Conservation (phyloP, 1,140 invertebrate genomes). For the Scaptomyza pallida region DNA sequence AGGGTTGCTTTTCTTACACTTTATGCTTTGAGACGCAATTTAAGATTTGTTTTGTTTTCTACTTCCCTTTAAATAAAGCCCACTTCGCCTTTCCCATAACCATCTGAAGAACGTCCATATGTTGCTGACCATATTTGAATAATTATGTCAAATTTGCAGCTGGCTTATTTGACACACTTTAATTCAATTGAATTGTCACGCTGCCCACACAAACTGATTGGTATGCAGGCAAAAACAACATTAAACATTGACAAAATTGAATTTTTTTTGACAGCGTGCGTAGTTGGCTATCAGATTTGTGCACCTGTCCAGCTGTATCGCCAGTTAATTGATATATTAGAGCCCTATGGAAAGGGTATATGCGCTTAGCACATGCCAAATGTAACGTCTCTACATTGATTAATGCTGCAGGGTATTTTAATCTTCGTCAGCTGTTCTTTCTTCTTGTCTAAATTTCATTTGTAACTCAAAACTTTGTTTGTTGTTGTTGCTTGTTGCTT, state of each 20-base stretch:
- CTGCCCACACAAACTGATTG: conserved; percentile 23
- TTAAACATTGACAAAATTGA: conserved; percentile 8
- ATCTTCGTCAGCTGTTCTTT: neutral
- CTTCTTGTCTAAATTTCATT: conserved; percentile 17
- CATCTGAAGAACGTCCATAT: neutral
- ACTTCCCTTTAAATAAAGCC: no score
- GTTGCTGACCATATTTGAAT: conserved; percentile 11
- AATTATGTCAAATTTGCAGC: conserved; percentile 17
- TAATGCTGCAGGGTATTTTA: neutral
- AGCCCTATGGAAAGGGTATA: neutral
- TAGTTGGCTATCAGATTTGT: conserved; percentile 27
- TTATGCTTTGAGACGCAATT: conserved; percentile 9
- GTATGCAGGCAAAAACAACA: neutral
- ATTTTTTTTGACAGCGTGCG: conserved; percentile 6
- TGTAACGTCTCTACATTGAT: neutral
- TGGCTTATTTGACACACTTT: conserved; percentile 18
- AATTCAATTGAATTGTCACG: conserved; percentile 13
- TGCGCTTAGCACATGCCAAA: neutral
- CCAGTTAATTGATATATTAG: neutral
- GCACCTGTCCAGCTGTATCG: conserved; percentile 27
- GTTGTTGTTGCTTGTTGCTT: neutral
- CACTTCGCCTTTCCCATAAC: conserved; percentile 11
- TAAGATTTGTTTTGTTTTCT: neutral
- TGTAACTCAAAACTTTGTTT: conserved; percentile 1
- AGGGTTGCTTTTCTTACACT: neutral